These are phyloP conservation scores for Chaetura pelagica DNA, from an alignment of 2,113 vertebrate species.

Conservation along the genomic window DNA sequence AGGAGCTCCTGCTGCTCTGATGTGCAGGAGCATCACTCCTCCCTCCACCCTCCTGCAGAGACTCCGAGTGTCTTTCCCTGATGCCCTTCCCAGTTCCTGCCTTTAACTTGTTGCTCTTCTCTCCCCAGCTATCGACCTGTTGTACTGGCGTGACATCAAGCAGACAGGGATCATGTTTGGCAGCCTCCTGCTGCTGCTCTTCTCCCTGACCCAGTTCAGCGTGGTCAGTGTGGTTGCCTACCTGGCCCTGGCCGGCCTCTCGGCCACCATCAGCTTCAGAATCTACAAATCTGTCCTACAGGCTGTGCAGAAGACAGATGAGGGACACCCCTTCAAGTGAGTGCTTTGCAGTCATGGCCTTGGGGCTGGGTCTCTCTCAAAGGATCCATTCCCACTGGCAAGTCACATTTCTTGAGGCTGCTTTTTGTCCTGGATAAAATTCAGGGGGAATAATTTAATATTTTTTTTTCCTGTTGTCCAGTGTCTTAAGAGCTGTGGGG, in stretches of 20 bases:
- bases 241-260: slow-evolving; percentile 93
- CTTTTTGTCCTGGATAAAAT: not conserved
- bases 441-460: not conserved
- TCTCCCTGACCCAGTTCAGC: slow-evolving; percentile 98
- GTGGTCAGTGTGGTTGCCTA: slow-evolving; percentile 97
- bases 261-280: slow-evolving; percentile 98
- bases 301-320: slow-evolving; percentile 98
- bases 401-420: fast-evolving
- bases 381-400: not conserved
- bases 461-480: not conserved
- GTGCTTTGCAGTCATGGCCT: not conserved
- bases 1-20: not conserved
- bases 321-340: slow-evolving; percentile 99
- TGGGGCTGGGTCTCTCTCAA: not conserved
- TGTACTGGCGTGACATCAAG: slow-evolving; percentile 98
- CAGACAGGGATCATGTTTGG: slow-evolving; percentile 93
- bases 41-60: not conserved
- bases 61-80: fast-evolving
- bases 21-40: not conserved
- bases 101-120: not conserved
- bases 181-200: slow-evolving; percentile 93
- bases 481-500: not conserved
- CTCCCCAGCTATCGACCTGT: slow-evolving; percentile 90
- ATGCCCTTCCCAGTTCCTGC: not conserved
- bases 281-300: slow-evolving; percentile 99